These are phyloP conservation scores for Cherax quadricarinatus DNA, from an alignment of 1,140 invertebrate species.

Conservation along the genomic window DNA sequence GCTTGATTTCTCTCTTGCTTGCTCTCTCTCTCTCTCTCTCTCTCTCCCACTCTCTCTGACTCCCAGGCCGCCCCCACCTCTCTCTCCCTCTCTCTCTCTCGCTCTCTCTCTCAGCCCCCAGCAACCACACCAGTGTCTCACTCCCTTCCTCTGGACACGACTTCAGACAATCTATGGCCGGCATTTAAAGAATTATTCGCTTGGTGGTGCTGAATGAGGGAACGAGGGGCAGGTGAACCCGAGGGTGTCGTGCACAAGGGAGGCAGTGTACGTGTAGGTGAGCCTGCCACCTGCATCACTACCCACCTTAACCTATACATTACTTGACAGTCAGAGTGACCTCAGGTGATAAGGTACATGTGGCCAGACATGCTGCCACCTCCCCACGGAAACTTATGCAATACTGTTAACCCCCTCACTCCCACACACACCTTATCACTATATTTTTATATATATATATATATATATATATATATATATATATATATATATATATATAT, in stretches of 20 bases:
- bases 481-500: neutral
- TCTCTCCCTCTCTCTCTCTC: constrained; percentile 49
- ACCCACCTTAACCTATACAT: neutral
- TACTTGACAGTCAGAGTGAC: neutral
- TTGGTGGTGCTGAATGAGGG: neutral
- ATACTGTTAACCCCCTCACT: neutral
- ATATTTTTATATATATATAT: neutral
- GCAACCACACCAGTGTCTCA: constrained; percentile 36
- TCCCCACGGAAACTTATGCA: neutral
- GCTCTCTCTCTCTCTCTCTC: constrained; percentile 21
- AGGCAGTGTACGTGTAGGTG: neutral
- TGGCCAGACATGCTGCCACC: neutral
- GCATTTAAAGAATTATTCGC: neutral
- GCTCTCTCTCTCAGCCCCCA: constrained; percentile 12
- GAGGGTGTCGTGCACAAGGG: neutral
- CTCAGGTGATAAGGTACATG: constrained; percentile 5
- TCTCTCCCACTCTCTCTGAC: constrained; percentile 34
- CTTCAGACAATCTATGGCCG: neutral
- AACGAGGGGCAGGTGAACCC: neutral
- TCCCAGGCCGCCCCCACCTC: constrained; percentile 11
- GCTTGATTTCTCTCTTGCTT: neutral
- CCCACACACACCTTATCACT: neutral
- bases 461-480: constrained; percentile 34
- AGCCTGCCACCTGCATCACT: neutral
- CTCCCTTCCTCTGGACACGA: neutral